Base-by-base conservation (phyloP, 2,888 invertebrate species). In the Pharmacophagus antenor region DNA sequence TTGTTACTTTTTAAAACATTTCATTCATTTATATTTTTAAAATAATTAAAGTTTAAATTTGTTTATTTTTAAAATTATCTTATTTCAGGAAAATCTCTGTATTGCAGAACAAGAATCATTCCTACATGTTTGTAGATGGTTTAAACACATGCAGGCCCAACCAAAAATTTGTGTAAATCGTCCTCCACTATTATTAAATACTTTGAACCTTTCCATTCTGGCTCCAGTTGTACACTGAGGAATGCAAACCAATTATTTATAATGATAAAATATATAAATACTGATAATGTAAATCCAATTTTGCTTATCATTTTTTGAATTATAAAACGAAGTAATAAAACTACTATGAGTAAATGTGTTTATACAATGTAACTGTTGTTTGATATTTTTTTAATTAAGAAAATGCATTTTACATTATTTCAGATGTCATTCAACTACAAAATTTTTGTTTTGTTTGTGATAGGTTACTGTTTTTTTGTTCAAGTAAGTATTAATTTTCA, bases 41-140 rank as follows among this genome's bases (percentile, higher is more conserved):
- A 27, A 31, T 31, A 47, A n/a, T n/a, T 56, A 15, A 56, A 56
- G 44, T 67, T 52, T 63, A 55, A 18, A 12, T 18, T 10, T 20
- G 18, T 12, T 4, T 12, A 21, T 47, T 2, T 21, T 42, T 18
- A 27, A 27, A 8, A 20, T 37, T 55, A 63, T 58, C 65, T 73
- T 67, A 65, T 92, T 92, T 65, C 82, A 95, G 95, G 92, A 91
- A 70, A 90, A 91, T 18, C 84, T 95, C 15, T 90, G 92, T 10
- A 85, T 93, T 22, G 81, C 91, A 61, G 95, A 95, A 55, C 94
- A 94, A 70, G 95, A 95, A 70, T 92, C 92, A 55, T 91, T 93
- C 62, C 73, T 95, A 22, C 93, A 95, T 75, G 79, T 96, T 0
- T 95, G 95, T 46, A 90, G 96, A 68, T 96, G 96, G 96, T 95